A percentile compares a stretch with the other conserved stretches of the same genome.
phyloP scores from a whole-genome alignment of 2,888 invertebrate species.

The Platerodrilus igneus region DNA sequence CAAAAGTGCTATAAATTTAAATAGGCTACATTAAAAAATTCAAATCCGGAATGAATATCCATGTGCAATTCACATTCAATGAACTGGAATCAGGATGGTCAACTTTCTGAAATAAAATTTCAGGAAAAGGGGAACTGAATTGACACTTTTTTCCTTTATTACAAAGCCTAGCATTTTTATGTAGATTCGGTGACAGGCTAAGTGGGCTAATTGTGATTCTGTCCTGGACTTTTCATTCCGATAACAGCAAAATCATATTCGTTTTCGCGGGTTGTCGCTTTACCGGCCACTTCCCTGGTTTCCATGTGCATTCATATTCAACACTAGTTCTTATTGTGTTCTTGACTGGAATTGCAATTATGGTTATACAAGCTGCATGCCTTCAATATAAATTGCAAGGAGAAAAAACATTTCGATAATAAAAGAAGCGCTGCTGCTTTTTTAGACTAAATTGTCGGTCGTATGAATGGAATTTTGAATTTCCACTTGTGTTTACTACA shows the following conservation, averaged over 20 bases:
- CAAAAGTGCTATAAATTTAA: slow-evolving; percentile 18
- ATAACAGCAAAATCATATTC: slow-evolving; percentile 24
- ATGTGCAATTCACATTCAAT: slow-evolving; percentile 10
- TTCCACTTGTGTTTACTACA: no score
- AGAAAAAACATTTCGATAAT: no score
- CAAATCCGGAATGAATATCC: slow-evolving; percentile 20
- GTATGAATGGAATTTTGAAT: no score
- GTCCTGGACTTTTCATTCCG: slow-evolving; percentile 21
- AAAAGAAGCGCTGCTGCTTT: no score
- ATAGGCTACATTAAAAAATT: slow-evolving; percentile 10
- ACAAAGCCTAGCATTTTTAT: slow-evolving; percentile 25
- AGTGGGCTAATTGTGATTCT: slow-evolving; percentile 26
- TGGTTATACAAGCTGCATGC: no score
- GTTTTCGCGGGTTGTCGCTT: slow-evolving; percentile 21
- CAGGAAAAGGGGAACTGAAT: slow-evolving; percentile 21
- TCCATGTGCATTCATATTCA: slow-evolving; percentile 21
- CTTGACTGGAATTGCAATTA: slow-evolving; percentile 20
- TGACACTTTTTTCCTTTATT: slow-evolving; percentile 23
- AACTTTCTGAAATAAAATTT: slow-evolving; percentile 16
- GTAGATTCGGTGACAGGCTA: slow-evolving; percentile 22
- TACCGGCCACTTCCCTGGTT: slow-evolving; percentile 16
- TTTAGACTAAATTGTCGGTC: no score
- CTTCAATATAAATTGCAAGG: no score
- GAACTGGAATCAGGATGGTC: slow-evolving; percentile 14
- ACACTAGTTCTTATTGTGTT: slow-evolving; percentile 16